A percentile compares a stretch with the other conserved stretches of the same genome.
phyloP scores from a whole-genome alignment of 2,797 vertebrate species.

The Okamejei kenojei region DNA sequence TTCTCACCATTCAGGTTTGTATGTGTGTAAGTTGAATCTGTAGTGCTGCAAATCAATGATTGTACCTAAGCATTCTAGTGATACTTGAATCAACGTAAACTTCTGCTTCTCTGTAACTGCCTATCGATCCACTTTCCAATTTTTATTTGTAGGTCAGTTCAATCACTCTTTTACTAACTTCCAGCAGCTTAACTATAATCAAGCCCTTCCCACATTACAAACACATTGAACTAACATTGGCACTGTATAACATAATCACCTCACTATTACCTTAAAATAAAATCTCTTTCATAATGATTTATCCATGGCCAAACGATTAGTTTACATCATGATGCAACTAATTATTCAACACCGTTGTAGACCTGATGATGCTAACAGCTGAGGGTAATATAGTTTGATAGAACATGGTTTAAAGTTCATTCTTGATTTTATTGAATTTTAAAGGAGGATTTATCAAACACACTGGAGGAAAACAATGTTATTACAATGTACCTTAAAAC shows the following conservation, averaged over 20 bases:
- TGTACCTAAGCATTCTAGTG: background rate
- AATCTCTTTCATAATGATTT: background rate
- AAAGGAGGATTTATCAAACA: background rate
- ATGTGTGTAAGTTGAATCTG: background rate
- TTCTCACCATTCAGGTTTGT: background rate
- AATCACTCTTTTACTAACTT: background rate
- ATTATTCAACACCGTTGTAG: background rate
- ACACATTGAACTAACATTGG: background rate
- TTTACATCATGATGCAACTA: background rate
- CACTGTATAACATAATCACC: background rate
- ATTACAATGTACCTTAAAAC: background rate
- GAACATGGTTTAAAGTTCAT: no score
- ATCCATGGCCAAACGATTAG: background rate
- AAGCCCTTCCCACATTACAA: background rate
- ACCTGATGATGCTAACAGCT: background rate
- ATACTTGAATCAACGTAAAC: background rate
- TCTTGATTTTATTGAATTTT: background rate
- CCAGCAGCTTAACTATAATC: background rate
- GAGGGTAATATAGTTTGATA: background rate
- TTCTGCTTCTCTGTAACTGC: background rate
- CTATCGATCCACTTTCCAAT: background rate
- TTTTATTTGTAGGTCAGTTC: background rate
- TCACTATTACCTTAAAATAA: background rate
- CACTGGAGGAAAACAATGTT: background rate
- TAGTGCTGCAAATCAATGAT: background rate